These are phyloP conservation scores for Nomada fabriciana DNA, from an alignment of 2,888 invertebrate genomes.

Conservation along the genomic window DNA sequence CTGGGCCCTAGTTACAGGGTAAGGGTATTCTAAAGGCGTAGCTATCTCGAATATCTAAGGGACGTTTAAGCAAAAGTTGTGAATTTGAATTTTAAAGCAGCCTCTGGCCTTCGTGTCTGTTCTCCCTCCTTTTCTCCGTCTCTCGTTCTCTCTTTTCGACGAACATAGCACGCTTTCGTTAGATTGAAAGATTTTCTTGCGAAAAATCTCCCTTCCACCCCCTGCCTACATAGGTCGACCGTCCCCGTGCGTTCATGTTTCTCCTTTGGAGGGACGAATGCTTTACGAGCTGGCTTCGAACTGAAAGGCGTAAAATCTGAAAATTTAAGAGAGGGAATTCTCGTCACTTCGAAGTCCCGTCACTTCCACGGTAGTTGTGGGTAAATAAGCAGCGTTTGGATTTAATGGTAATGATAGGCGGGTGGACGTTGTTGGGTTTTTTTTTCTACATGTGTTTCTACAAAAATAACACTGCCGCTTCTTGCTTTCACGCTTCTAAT, in stretches of 20 bases:
- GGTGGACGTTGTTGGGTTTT: too few relatives aligned
- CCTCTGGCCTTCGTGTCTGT: slow-evolving; percentile 9
- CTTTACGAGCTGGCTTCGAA: slow-evolving; percentile 76
- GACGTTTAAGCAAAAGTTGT: slow-evolving; percentile 75
- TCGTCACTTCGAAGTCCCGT: slow-evolving; percentile 16
- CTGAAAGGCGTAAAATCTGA: slow-evolving; percentile 74
- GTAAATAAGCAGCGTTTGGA: neutral
- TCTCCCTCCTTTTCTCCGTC: slow-evolving; percentile 1
- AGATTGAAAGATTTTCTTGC: slow-evolving; percentile 74
- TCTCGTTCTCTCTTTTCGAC: slow-evolving; percentile 47
- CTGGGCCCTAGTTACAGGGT: neutral
- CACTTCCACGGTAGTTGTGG: neutral
- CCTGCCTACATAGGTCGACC: slow-evolving; percentile 1
- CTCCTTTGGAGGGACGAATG: slow-evolving; percentile 62
- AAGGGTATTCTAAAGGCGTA: slow-evolving; percentile 22
- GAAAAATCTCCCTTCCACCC: slow-evolving; percentile 15
- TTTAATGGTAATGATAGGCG: neutral
- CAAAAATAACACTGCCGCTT: too few relatives aligned
- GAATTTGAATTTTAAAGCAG: slow-evolving; percentile 78
- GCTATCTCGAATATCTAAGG: slow-evolving; percentile 57
- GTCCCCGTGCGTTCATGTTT: slow-evolving; percentile 27
- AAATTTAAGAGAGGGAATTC: slow-evolving; percentile 73
- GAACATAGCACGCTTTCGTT: slow-evolving; percentile 43
- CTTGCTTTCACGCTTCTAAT: too few relatives aligned
- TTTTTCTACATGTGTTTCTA: too few relatives aligned